phyloP scores from a whole-genome alignment of 37 sponge, comb jelly and placozoan genomes.

The Haliclona indistincta region DNA sequence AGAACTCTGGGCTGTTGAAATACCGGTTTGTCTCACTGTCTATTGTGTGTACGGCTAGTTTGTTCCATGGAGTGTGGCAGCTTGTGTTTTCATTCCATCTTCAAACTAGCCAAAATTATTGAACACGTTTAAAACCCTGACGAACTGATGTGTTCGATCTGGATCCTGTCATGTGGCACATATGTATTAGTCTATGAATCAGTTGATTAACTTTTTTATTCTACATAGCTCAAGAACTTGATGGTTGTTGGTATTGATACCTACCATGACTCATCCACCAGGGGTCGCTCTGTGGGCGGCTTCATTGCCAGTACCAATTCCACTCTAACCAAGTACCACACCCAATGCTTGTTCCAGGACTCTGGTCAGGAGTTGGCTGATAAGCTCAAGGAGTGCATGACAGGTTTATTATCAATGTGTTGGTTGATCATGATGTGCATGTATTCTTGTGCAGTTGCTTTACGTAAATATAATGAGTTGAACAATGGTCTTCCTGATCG shows the following conservation, averaged over 20 bases:
- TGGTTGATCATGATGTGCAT: background rate
- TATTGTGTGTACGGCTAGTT: background rate
- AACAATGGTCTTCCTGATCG: conserved; percentile 83
- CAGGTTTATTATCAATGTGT: background rate
- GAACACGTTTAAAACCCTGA: background rate
- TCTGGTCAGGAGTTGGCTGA: conserved; percentile 89
- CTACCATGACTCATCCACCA: conserved; percentile 88
- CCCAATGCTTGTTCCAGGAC: conserved; percentile 83
- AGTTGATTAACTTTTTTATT: too few species aligned
- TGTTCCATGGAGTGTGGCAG: background rate
- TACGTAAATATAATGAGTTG: conserved; percentile 67
- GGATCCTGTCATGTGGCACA: background rate
- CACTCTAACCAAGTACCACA: conserved; percentile 83
- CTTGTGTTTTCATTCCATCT: background rate
- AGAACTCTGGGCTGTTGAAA: conserved; percentile 90
- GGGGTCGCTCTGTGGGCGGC: conserved; percentile 85
- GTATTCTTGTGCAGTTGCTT: conserved; percentile 35
- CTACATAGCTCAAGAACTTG: conserved; percentile 71
- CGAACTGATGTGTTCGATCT: background rate
- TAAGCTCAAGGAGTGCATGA: conserved; percentile 75
- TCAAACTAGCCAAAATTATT: background rate
- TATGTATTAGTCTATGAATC: background rate
- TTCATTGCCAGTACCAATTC: conserved; percentile 90
- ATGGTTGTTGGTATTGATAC: conserved; percentile 97
- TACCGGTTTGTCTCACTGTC: conserved; percentile 68